phyloP scores from a whole-genome alignment of 2,888 invertebrate species.

The Cordilura impudica region DNA sequence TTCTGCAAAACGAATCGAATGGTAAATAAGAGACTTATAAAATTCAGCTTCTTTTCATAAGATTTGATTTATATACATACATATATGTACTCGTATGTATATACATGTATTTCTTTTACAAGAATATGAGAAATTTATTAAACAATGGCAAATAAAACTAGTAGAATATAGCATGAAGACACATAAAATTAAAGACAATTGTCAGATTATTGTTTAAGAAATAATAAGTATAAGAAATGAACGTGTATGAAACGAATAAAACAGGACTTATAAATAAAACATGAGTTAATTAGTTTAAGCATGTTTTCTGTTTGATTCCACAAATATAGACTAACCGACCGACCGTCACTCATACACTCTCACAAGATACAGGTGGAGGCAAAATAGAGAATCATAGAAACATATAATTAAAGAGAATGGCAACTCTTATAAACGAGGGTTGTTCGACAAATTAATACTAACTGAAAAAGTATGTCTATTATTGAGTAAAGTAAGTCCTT shows the following conservation, averaged over 20 bases:
- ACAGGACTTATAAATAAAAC: slow-evolving; percentile 57
- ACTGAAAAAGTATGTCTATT: no score
- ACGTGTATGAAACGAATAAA: slow-evolving; percentile 1
- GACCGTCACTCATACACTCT: not conserved
- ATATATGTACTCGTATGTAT: not conserved
- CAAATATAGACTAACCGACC: slow-evolving; percentile 9
- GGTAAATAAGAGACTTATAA: not conserved
- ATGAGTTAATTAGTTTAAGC: slow-evolving; percentile 54
- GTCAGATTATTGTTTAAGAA: slow-evolving; percentile 5
- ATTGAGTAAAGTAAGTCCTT: no score
- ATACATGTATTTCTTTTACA: not conserved
- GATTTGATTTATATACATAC: no score
- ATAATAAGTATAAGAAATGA: not conserved
- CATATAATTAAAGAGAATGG: not conserved
- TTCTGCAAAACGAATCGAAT: not conserved
- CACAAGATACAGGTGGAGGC: not conserved
- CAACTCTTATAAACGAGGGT: not conserved
- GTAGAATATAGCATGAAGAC: slow-evolving; percentile 15
- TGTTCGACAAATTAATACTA: no score
- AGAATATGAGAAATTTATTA: slow-evolving; percentile 45
- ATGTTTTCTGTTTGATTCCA: slow-evolving; percentile 39
- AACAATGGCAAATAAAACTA: slow-evolving; percentile 39
- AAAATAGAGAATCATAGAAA: not conserved
- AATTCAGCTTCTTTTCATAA: not conserved
- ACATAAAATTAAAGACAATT: slow-evolving; percentile 8